Conservation (phyloP, 2,888 invertebrate genomes). For the Dascillus cervinus region DNA sequence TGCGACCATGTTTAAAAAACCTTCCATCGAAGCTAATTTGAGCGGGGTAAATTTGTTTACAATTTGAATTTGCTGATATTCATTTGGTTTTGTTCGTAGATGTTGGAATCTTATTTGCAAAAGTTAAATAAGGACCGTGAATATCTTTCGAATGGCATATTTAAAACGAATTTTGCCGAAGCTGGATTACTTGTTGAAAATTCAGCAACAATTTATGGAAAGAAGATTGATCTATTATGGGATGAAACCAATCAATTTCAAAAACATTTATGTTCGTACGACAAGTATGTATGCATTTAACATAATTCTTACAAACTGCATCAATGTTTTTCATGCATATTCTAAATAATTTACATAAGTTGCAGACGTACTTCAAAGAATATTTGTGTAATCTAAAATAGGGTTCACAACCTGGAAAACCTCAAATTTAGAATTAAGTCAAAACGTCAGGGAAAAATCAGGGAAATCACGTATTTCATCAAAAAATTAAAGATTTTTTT, state of each 20-base stretch:
- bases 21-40: constrained; percentile 30
- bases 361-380: too few relatives aligned
- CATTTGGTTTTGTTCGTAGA: constrained; percentile 35
- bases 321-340: too few relatives aligned
- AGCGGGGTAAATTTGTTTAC: constrained; percentile 25
- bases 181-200: constrained; percentile 71
- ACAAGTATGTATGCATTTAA: too few relatives aligned
- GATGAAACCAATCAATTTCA: constrained; percentile 31
- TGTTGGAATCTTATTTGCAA: constrained; percentile 52
- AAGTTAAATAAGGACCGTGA: constrained; percentile 40
- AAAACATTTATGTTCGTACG: constrained; percentile 18
- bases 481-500: too few relatives aligned
- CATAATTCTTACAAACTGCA: too few relatives aligned
- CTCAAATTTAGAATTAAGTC: too few relatives aligned
- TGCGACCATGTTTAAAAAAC: constrained; percentile 31
- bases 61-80: background rate
- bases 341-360: too few relatives aligned
- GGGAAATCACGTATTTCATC: too few relatives aligned
- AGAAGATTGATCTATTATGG: constrained; percentile 57
- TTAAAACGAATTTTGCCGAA: constrained; percentile 62
- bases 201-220: constrained; percentile 61
- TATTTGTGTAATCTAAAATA: too few relatives aligned
- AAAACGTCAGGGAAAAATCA: too few relatives aligned
- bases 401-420: too few relatives aligned
- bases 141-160: constrained; percentile 42